These are phyloP conservation scores for Capromys pilorides DNA, from an alignment of 2,797 vertebrate species.

Conservation along the genomic window DNA sequence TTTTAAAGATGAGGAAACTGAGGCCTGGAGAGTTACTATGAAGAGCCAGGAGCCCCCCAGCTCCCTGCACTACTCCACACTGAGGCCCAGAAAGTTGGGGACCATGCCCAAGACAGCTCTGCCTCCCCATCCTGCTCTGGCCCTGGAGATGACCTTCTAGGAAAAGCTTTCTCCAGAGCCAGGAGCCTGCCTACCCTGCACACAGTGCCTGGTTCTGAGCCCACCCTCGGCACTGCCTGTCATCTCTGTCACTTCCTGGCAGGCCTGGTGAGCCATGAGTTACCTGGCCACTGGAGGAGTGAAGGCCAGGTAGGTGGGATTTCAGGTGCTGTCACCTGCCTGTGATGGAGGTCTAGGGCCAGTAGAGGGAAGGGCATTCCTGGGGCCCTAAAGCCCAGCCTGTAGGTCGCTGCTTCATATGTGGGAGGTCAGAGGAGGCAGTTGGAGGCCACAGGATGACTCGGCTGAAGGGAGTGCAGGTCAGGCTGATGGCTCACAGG, in stretches of 20 bases:
- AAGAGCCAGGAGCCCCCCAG: neutral
- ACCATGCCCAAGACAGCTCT: neutral
- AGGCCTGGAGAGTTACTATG: neutral
- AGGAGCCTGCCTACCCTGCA: slow-evolving; percentile 11
- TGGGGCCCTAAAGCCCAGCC: neutral
- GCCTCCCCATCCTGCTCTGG: neutral
- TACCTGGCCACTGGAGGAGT: slow-evolving; percentile 16
- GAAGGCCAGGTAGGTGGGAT: neutral
- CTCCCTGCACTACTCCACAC: neutral
- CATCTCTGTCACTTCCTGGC: slow-evolving; percentile 74
- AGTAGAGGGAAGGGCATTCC: neutral
- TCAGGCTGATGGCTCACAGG: neutral
- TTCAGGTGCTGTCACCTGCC: neutral
- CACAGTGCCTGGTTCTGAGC: slow-evolving; percentile 67
- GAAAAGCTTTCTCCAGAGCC: slow-evolving; percentile 68
- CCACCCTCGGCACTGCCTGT: slow-evolving; percentile 56
- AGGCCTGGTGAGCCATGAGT: slow-evolving; percentile 28
- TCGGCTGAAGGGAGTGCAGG: neutral
- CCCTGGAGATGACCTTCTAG: slow-evolving; percentile 67
- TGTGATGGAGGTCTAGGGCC: neutral
- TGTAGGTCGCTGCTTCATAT: neutral
- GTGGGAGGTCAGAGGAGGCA: neutral
- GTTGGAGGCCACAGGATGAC: neutral
- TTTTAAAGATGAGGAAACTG: slow-evolving; percentile 38
- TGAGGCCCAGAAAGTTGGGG: neutral